Percentiles rank a stretch among this genome's conserved stretches.
Conservation (phyloP, 2,113 vertebrate genomes). For the Peromyscus polionotus region DNA sequence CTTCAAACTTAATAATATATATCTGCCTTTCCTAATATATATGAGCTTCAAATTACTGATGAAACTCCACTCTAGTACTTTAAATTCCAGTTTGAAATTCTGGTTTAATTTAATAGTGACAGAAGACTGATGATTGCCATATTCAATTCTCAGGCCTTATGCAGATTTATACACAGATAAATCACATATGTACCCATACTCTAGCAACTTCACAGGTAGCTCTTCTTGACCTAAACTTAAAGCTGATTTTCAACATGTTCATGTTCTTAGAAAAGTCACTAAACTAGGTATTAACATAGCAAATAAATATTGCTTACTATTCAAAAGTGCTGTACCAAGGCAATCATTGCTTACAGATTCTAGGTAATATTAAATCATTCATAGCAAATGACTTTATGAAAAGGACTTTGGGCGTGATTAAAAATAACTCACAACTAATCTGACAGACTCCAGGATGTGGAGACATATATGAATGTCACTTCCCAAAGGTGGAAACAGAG, state of each 20-base stretch:
- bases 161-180: background rate
- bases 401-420: background rate
- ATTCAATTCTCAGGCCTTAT: background rate
- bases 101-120: constrained; percentile 15
- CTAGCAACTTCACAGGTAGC: background rate
- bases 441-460: background rate
- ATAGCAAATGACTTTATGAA: background rate
- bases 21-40: background rate
- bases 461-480: background rate
- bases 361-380: background rate
- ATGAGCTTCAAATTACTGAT: background rate
- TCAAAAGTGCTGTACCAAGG: background rate
- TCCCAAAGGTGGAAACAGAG: background rate
- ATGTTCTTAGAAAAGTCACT: background rate
- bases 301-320: background rate
- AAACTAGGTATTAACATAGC: background rate
- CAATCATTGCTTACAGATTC: background rate
- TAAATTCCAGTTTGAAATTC: constrained; percentile 16
- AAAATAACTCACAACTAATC: background rate
- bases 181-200: background rate
- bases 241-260: constrained; percentile 1
- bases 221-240: background rate
- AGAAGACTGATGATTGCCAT: background rate
- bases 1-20: background rate
- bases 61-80: constrained; percentile 1